Evolutionary conservation across 35 echinoderm and acorn worm genomes (phyloP).

Genomic region (Lytechinus pictus): DNA sequence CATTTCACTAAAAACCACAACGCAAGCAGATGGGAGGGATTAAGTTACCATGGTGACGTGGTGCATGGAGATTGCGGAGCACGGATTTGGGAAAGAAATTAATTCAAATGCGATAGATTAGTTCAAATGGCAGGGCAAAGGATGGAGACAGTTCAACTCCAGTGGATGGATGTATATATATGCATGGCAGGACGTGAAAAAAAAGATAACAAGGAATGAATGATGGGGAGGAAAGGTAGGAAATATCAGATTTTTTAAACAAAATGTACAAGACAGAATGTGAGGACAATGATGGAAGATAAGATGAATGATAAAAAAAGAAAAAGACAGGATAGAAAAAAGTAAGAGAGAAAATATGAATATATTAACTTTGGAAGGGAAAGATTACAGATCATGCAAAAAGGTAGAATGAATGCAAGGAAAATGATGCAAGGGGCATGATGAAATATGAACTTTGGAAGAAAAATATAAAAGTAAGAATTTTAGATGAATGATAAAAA

Average conservation of each 20-base stretch:
- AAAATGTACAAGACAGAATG: no score
- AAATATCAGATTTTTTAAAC: no score
- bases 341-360: background rate
- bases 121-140: background rate
- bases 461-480: no score
- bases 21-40: conserved; percentile 19
- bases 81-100: background rate
- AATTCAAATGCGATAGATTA: conserved; percentile 26
- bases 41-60: conserved; percentile 15
- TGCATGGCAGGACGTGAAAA: background rate
- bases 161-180: background rate
- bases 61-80: background rate
- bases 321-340: background rate
- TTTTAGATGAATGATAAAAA: background rate
- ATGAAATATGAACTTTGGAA: no score
- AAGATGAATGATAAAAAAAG: no score
- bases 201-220: background rate
- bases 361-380: background rate
- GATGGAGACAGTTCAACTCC: background rate
- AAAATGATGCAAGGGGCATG: background rate
- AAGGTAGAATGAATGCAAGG: background rate
- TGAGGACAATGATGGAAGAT: no score
- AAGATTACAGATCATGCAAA: background rate
- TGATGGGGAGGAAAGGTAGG: no score
- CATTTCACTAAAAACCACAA: conserved; percentile 14